phyloP scores from a whole-genome alignment of 2,113 vertebrate species.

The Fregetta grallaria region DNA sequence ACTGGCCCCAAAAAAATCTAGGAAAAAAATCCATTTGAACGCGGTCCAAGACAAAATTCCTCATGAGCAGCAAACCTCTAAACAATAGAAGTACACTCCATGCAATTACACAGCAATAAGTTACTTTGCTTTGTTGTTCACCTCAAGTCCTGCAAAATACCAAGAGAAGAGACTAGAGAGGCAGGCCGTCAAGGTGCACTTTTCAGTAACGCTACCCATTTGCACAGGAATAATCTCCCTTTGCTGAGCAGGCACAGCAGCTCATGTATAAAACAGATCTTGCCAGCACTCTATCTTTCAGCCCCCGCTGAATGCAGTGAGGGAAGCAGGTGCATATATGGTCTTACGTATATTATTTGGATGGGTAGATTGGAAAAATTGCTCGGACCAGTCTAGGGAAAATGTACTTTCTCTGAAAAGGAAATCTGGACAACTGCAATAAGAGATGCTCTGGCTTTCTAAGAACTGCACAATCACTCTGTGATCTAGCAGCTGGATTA shows the following conservation, averaged over 20 bases:
- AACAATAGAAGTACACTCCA: neutral
- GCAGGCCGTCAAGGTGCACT: neutral
- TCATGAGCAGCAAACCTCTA: neutral
- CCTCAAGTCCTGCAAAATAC: neutral
- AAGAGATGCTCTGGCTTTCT: neutral
- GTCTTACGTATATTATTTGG: neutral
- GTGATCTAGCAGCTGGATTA: neutral
- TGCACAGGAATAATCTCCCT: constrained; percentile 11
- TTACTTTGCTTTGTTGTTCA: neutral
- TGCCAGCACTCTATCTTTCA: neutral
- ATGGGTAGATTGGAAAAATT: neutral
- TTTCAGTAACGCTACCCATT: neutral
- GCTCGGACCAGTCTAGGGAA: neutral
- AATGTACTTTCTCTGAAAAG: neutral
- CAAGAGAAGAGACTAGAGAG: neutral
- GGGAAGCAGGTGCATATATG: neutral
- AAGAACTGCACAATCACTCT: neutral
- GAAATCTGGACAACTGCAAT: neutral
- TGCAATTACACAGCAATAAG: neutral
- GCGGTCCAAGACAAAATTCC: neutral
- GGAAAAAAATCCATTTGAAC: neutral
- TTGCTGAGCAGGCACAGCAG: constrained; percentile 35
- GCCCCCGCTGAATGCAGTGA: neutral
- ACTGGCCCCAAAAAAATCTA: neutral
- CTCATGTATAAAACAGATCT: constrained; percentile 38